A percentile compares a stretch with the other conserved stretches of the same genome.
Conservation (phyloP, 2,888 invertebrate genomes). For the Silvanus unidentatus region DNA sequence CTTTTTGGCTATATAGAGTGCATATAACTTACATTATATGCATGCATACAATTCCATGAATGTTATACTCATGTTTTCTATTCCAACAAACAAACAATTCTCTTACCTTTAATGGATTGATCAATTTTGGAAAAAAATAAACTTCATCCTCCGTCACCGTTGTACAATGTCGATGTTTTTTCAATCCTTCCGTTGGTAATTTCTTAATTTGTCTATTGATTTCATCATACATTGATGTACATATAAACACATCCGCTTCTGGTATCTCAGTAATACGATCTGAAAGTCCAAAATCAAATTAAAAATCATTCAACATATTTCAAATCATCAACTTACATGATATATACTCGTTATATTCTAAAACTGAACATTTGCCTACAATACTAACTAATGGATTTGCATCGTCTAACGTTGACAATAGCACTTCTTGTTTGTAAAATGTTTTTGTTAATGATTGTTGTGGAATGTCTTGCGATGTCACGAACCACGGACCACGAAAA, state of each 20-base stretch:
- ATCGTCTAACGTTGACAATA: conserved; percentile 86
- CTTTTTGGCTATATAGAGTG: background rate
- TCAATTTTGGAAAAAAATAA: conserved; percentile 69
- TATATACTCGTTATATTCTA: conserved; percentile 85
- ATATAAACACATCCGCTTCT: conserved; percentile 88
- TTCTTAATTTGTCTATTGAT: conserved; percentile 72
- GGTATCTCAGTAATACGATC: conserved; percentile 90
- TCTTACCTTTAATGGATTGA: conserved; percentile 59
- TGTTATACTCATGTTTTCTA: too few relatives aligned
- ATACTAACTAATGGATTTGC: conserved; percentile 87
- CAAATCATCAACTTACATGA: conserved; percentile 57
- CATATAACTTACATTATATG: background rate
- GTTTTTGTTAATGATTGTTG: conserved; percentile 64
- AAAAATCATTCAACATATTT: background rate
- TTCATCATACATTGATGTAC: conserved; percentile 89
- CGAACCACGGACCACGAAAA: conserved; percentile 91
- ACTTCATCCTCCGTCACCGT: conserved; percentile 91
- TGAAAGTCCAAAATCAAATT: conserved; percentile 40
- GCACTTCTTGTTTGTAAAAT: conserved; percentile 91
- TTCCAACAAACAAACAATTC: too few relatives aligned
- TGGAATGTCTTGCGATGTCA: conserved; percentile 81
- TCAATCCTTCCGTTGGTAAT: conserved; percentile 62
- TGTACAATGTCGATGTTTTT: conserved; percentile 75
- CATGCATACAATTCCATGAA: background rate
- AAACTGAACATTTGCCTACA: conserved; percentile 84